These are phyloP conservation scores for Chaetops frenatus DNA, from an alignment of 2,113 vertebrate genomes.

Conservation along the genomic window DNA sequence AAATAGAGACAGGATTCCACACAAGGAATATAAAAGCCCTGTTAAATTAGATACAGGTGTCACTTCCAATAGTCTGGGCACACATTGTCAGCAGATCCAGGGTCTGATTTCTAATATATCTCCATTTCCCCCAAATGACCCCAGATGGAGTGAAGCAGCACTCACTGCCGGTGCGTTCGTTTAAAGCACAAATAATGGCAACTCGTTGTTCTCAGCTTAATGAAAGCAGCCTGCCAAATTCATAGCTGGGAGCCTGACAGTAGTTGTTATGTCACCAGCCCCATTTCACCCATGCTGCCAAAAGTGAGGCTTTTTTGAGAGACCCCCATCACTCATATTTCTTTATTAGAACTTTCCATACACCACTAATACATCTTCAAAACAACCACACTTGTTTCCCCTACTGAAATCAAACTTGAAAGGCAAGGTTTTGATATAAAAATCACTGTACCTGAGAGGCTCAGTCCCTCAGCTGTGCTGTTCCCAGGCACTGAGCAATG, in stretches of 20 bases:
- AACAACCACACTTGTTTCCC: background rate
- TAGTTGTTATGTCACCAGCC: background rate
- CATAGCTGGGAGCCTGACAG: background rate
- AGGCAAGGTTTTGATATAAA: background rate
- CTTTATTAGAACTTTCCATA: background rate
- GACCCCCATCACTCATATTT: background rate
- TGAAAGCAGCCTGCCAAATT: background rate
- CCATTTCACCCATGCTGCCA: background rate
- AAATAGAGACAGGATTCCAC: background rate
- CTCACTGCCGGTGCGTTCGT: background rate
- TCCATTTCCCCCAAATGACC: background rate
- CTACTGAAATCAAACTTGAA: background rate
- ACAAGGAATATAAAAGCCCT: background rate
- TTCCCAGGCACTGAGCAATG: background rate
- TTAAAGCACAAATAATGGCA: background rate
- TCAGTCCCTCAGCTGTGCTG: conserved; percentile 7
- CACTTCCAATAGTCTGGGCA: background rate
- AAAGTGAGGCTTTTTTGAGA: background rate
- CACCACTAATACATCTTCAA: background rate
- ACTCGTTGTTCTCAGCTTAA: background rate
- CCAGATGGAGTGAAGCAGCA: background rate
- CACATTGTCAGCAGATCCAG: background rate
- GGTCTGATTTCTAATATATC: background rate
- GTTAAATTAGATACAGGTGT: background rate
- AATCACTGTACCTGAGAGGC: conserved; percentile 16